These are phyloP conservation scores for Drosophila trapezifrons DNA, from an alignment of 1,140 invertebrate genomes.

Conservation along the genomic window DNA sequence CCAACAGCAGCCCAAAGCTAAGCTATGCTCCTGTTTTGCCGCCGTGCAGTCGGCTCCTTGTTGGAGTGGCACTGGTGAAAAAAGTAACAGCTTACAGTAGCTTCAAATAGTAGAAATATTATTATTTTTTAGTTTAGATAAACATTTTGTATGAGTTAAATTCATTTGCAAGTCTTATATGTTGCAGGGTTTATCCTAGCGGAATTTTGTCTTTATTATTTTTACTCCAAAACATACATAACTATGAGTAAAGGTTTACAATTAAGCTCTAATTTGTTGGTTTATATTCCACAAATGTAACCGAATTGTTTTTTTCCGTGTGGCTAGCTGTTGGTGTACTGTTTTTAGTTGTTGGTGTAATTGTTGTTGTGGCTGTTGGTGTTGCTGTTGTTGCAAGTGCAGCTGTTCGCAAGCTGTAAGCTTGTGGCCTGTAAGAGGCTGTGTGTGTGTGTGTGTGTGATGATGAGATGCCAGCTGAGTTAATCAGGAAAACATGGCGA, in stretches of 20 bases:
- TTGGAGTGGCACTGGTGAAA: slow-evolving; percentile 21
- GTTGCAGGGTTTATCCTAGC: too few relatives aligned
- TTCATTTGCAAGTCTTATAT: too few relatives aligned
- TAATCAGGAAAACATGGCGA: slow-evolving; percentile 55
- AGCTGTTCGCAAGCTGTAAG: slow-evolving; percentile 49
- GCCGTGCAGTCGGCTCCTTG: slow-evolving; percentile 11
- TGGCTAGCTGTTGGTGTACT: neutral
- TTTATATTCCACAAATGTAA: too few relatives aligned
- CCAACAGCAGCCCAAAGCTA: slow-evolving; percentile 69
- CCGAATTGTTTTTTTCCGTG: neutral
- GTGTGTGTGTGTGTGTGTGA: slow-evolving; percentile 23
- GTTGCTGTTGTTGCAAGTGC: slow-evolving; percentile 27
- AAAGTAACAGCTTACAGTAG: neutral
- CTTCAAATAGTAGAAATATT: too few relatives aligned
- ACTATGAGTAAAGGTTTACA: neutral
- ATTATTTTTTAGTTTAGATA: too few relatives aligned
- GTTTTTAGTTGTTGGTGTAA: slow-evolving; percentile 14
- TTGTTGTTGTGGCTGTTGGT: slow-evolving; percentile 12
- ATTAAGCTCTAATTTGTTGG: neutral
- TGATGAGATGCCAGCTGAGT: slow-evolving; percentile 60
- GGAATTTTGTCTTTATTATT: too few relatives aligned
- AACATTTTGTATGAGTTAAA: too few relatives aligned
- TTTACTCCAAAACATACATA: neutral
- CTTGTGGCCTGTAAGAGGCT: slow-evolving; percentile 31
- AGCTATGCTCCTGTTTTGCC: slow-evolving; percentile 43